Evolutionary conservation across 2,797 vertebrate genomes (phyloP).

Genomic region (Simalia tracyae): DNA sequence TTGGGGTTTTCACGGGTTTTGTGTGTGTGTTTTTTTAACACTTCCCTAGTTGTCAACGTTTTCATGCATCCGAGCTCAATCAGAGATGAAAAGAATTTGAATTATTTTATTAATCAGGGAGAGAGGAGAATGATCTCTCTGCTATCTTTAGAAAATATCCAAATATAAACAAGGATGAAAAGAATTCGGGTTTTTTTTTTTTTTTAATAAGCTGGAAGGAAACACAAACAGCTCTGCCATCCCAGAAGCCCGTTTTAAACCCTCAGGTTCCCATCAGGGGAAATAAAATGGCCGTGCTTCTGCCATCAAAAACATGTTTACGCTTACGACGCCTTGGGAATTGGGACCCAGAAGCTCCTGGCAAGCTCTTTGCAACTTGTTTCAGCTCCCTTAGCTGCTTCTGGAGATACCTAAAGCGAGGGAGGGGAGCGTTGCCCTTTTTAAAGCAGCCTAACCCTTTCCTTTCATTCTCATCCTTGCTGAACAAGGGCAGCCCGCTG

Average conservation of each 20-base stretch:
- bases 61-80: neutral
- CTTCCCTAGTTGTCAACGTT: neutral
- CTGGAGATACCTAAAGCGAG: slow-evolving; percentile 16
- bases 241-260: neutral
- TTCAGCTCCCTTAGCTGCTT: neutral
- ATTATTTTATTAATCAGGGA: neutral
- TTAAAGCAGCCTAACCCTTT: neutral
- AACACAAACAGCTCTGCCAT: neutral
- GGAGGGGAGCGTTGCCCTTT: slow-evolving; percentile 18
- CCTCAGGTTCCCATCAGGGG: too few species aligned
- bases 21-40: too few species aligned
- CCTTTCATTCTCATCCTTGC: slow-evolving; percentile 18
- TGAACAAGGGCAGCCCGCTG: slow-evolving; percentile 3
- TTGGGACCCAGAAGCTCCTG: neutral
- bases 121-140: neutral
- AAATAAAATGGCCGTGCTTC: neutral
- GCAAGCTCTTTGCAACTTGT: too few species aligned
- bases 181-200: neutral
- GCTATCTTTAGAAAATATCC: neutral
- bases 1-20: neutral
- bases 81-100: neutral
- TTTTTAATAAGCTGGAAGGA: neutral
- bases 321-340: neutral
- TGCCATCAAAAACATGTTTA: neutral
- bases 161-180: neutral